Percentiles rank a stretch among this genome's conserved stretches.
Evolutionary conservation across 1,140 invertebrate species (phyloP).

Genomic region (Lepidurus packardi): DNA sequence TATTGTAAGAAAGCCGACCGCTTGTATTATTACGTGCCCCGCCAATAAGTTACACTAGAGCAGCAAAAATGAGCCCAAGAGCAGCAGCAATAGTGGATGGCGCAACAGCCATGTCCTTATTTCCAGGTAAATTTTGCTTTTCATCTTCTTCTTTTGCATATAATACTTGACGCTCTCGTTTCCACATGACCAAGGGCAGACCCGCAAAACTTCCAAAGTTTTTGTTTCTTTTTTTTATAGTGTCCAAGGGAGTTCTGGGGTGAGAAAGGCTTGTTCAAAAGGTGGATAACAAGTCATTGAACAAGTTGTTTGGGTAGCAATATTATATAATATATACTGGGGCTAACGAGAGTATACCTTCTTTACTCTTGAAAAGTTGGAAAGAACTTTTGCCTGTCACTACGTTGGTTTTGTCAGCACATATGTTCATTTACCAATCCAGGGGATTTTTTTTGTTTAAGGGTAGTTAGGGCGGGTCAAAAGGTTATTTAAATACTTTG

Average conservation of each 20-base stretch:
- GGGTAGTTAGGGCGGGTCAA: background rate
- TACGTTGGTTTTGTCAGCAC: background rate
- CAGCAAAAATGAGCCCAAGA: constrained; percentile 19
- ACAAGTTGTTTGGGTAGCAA: background rate
- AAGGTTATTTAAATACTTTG: constrained; percentile 10
- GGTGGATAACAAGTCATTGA: background rate
- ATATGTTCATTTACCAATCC: background rate
- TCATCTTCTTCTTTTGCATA: background rate
- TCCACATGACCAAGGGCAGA: constrained; percentile 3
- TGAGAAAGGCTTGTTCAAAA: background rate
- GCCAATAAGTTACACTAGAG: constrained; percentile 21
- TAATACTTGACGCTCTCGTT: constrained; percentile 19
- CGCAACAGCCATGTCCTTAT: background rate
- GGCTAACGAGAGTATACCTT: background rate
- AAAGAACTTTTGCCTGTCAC: background rate
- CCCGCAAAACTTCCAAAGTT: background rate
- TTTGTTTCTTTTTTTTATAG: background rate
- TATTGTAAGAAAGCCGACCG: constrained; percentile 9
- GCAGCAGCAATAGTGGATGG: background rate
- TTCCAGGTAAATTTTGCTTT: background rate
- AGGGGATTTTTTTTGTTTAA: background rate
- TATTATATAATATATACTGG: background rate
- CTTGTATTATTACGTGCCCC: constrained; percentile 19
- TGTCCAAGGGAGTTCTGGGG: background rate
- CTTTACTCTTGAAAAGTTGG: background rate